Conservation (phyloP, 37 sponge, comb jelly and placozoan species). For the Agelas oroides region DNA sequence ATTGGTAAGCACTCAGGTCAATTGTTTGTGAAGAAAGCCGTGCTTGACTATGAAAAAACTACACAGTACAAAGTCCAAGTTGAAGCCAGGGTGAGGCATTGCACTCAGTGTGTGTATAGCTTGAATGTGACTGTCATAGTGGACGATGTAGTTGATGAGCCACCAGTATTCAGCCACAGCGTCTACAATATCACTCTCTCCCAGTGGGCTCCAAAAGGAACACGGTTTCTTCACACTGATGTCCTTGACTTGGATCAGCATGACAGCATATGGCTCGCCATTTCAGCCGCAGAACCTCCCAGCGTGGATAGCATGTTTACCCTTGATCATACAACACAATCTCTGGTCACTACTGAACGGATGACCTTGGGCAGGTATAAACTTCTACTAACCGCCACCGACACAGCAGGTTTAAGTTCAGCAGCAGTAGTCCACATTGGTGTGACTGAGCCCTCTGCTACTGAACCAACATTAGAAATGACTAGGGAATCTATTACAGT, state of each 20-base stretch:
- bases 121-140: slow-evolving; percentile 21
- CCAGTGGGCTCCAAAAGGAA: not conserved
- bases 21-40: not conserved
- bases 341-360: not conserved
- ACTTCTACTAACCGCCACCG: slow-evolving; percentile 15
- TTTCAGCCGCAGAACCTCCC: not conserved
- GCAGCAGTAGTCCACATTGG: slow-evolving; percentile 20
- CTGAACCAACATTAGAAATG: not conserved
- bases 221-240: slow-evolving; percentile 6
- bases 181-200: not conserved
- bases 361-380: not conserved
- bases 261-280: slow-evolving; percentile 7
- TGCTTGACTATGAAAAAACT: slow-evolving; percentile 24
- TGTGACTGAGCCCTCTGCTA: slow-evolving; percentile 1
- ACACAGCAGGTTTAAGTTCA: slow-evolving; percentile 24
- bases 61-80: slow-evolving; percentile 8
- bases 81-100: not conserved
- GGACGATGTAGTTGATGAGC: slow-evolving; percentile 49
- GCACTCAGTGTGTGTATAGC: not conserved
- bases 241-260: slow-evolving; percentile 12
- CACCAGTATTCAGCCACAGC: slow-evolving; percentile 19
- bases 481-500: not conserved
- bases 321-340: slow-evolving; percentile 27
- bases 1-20: slow-evolving; percentile 34
- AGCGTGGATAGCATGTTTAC: slow-evolving; percentile 4